Base-by-base conservation (phyloP, 2,113 vertebrate genomes). In the Sebastes fasciatus region DNA sequence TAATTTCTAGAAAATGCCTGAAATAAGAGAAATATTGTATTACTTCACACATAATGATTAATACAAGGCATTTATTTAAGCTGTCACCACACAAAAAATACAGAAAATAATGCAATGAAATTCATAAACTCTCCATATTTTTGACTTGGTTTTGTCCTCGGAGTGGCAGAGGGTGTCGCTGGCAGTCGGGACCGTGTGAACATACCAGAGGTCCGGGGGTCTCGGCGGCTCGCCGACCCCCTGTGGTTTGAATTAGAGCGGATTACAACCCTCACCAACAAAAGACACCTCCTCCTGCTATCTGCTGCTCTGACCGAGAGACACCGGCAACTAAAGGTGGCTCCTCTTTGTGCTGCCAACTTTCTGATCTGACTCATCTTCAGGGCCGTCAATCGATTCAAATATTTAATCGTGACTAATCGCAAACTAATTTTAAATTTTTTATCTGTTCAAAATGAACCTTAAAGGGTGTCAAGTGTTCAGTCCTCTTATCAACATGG, bases 191-290 rank as follows among this genome's bases (percentile, higher is more conserved):
- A 83, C 58, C 60, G 66, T 86, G 81, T 85, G 80, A 92, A 75
- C 71, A 77, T 73, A 77, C 66, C 74, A 80, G 26, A 89, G 70
- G 71, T 80, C 79, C 17, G 6, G 58, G 63, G 67, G 51, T 72
- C 54, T 83, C 74, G 54, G 60, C 62, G 54, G 62, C 80, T 78
- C 16, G 66, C 21, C 14, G 77, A 88, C 83, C 87, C 90, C 79
- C 71, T 43, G 78, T 80, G 79, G 75, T 76, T 77, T 80, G 85
- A 89, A 89, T 91, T 85, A 90, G 80, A 84, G 74, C 48, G 71
- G 90, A 93, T 91, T 88, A 90, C 86, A 93, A 83, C 61, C 84
- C 60, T 70, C 23, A 21, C 43, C 61, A 76, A 91, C 80, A 86
- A 89, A 84, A 84, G 54, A 80, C 66, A 61, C 58, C 54, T 77